phyloP scores from a whole-genome alignment of 2,113 vertebrate genomes.

The Peromyscus leucopus region DNA sequence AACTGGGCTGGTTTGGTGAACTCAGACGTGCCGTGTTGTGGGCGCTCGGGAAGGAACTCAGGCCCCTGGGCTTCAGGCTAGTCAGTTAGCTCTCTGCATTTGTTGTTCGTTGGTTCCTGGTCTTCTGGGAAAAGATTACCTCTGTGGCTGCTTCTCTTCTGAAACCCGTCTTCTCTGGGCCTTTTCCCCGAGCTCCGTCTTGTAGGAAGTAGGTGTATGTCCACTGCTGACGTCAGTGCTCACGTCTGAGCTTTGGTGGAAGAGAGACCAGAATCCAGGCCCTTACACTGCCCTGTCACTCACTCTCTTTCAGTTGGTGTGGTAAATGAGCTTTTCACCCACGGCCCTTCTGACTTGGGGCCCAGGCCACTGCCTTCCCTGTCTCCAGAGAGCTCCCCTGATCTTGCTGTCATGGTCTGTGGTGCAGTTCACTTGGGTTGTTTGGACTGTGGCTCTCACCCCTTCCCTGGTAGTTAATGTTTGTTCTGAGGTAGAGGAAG shows the following conservation, averaged over 20 bases:
- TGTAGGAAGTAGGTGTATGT: neutral
- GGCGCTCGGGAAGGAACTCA: fast-evolving
- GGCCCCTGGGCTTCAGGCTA: neutral
- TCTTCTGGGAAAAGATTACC: fast-evolving
- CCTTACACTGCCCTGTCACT: neutral
- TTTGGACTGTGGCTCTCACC: neutral
- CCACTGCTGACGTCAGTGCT: neutral
- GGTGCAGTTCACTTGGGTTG: neutral
- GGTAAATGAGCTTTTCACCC: neutral
- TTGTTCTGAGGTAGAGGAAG: neutral
- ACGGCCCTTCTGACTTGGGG: too few species aligned
- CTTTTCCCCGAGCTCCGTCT: neutral
- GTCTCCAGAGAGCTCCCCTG: neutral
- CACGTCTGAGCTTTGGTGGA: neutral
- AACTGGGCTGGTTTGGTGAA: neutral
- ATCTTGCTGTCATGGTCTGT: neutral
- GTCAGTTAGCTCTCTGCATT: too few species aligned
- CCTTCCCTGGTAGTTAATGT: neutral
- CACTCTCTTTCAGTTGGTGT: too few species aligned
- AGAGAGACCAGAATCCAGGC: neutral
- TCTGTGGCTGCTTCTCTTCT: neutral
- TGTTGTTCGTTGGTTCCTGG: too few species aligned
- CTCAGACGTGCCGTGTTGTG: too few species aligned
- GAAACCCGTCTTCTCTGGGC: neutral
- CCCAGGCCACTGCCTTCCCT: neutral